Conservation (phyloP, 2,113 vertebrate genomes). For the Corythaeola cristata region DNA sequence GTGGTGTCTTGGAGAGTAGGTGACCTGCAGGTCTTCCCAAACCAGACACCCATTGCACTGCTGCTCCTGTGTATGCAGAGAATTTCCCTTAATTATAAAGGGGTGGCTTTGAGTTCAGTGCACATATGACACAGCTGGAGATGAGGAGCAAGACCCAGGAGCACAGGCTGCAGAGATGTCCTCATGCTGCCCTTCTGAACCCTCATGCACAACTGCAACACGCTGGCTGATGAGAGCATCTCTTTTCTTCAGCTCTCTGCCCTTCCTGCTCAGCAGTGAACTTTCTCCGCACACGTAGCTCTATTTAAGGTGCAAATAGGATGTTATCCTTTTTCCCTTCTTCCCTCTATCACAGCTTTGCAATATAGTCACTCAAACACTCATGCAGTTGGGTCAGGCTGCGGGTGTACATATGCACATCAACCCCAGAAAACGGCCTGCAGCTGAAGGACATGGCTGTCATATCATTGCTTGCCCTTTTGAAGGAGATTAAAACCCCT, state of each 20-base stretch:
- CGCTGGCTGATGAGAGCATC: background rate
- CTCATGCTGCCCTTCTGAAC: background rate
- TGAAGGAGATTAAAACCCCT: background rate
- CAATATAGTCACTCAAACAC: background rate
- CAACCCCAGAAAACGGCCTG: background rate
- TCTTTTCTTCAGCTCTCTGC: background rate
- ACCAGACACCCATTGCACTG: background rate
- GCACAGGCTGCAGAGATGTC: background rate
- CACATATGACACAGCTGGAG: background rate
- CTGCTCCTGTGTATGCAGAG: background rate
- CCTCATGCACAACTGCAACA: background rate
- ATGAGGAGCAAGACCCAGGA: background rate
- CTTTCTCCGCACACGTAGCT: background rate
- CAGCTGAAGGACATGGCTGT: background rate
- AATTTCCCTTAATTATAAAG: background rate
- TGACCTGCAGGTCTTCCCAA: background rate
- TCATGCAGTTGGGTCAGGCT: background rate
- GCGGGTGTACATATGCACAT: rapidly evolving
- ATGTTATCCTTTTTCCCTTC: background rate
- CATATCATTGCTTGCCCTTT: background rate
- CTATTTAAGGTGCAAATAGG: background rate
- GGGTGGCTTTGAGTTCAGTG: background rate
- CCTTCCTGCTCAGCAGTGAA: background rate
- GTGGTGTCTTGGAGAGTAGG: background rate
- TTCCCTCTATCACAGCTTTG: background rate